Conservation (phyloP, 2,888 invertebrate genomes). For the Eretmocerus hayati region DNA sequence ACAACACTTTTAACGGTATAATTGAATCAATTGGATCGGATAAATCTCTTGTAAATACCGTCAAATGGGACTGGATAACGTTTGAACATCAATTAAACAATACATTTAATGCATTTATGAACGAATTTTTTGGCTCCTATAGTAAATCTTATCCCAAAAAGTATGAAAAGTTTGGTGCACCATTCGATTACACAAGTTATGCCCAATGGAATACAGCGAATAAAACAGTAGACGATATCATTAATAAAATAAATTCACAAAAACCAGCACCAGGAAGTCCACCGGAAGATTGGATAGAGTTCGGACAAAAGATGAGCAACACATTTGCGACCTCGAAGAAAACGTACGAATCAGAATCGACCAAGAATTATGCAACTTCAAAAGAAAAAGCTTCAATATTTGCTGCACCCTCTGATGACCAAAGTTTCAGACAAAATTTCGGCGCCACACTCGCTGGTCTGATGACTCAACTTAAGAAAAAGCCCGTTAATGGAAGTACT, state of each 20-base stretch:
- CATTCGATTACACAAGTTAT: neutral
- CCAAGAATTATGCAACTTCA: neutral
- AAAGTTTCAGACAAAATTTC: conserved; percentile 4
- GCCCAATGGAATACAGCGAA: conserved; percentile 1
- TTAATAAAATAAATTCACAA: conserved; percentile 7
- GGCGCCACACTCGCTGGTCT: conserved; percentile 4
- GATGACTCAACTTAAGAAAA: conserved; percentile 4
- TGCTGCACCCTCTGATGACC: neutral
- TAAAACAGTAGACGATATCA: conserved; percentile 5
- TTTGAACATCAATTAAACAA: too few relatives aligned
- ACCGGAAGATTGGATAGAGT: conserved; percentile 20
- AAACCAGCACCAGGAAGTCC: conserved; percentile 9
- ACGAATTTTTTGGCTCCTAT: conserved; percentile 1
- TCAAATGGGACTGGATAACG: too few relatives aligned
- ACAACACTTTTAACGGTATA: conserved; percentile 14
- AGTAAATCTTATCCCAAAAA: neutral
- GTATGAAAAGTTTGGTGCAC: neutral
- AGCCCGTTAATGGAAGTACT: neutral
- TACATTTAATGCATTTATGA: too few relatives aligned
- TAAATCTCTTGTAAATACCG: too few relatives aligned
- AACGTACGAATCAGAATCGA: neutral
- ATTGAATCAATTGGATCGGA: too few relatives aligned
- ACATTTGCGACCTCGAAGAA: conserved; percentile 5
- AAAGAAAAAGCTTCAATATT: neutral
- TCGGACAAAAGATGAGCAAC: conserved; percentile 18